Evolutionary conservation across 1,140 invertebrate genomes (phyloP).

Genomic region (Lycorma delicatula): DNA sequence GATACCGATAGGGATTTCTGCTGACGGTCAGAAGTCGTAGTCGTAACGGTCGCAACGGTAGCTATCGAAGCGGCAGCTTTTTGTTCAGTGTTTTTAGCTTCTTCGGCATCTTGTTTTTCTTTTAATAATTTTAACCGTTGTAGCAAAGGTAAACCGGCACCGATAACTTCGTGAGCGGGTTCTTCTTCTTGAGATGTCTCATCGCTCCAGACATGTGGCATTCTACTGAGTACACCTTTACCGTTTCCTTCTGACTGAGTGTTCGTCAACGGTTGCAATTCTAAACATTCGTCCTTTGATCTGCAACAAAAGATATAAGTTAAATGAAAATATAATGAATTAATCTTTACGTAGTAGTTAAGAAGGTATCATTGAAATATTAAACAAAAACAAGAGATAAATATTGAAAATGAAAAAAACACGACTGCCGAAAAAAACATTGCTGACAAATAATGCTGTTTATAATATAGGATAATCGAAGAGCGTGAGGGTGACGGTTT

Average conservation of each 20-base stretch:
- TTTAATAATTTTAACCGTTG: slow-evolving; percentile 61
- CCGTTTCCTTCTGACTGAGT: slow-evolving; percentile 22
- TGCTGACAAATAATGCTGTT: no score
- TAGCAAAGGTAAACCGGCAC: slow-evolving; percentile 63
- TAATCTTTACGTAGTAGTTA: no score
- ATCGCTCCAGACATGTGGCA: slow-evolving; percentile 58
- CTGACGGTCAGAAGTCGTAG: slow-evolving; percentile 35
- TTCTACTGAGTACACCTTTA: slow-evolving; percentile 51
- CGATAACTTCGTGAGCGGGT: slow-evolving; percentile 42
- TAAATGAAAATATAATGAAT: no score
- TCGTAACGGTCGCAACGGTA: slow-evolving; percentile 31
- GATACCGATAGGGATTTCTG: slow-evolving; percentile 38
- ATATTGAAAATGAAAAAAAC: no score
- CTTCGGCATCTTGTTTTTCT: slow-evolving; percentile 67
- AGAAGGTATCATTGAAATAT: no score
- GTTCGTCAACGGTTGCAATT: slow-evolving; percentile 51
- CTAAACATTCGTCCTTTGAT: slow-evolving; percentile 48
- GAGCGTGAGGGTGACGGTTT: no score
- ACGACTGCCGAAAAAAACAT: no score
- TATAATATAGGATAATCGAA: no score
- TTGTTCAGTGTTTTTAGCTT: slow-evolving; percentile 46
- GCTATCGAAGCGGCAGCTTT: slow-evolving; percentile 38
- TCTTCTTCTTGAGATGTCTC: slow-evolving; percentile 47
- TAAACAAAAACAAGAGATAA: no score
- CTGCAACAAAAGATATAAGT: slow-evolving; percentile 31